These are phyloP conservation scores for Syrphus vitripennis DNA, from an alignment of 2,888 invertebrate species.

Conservation along the genomic window DNA sequence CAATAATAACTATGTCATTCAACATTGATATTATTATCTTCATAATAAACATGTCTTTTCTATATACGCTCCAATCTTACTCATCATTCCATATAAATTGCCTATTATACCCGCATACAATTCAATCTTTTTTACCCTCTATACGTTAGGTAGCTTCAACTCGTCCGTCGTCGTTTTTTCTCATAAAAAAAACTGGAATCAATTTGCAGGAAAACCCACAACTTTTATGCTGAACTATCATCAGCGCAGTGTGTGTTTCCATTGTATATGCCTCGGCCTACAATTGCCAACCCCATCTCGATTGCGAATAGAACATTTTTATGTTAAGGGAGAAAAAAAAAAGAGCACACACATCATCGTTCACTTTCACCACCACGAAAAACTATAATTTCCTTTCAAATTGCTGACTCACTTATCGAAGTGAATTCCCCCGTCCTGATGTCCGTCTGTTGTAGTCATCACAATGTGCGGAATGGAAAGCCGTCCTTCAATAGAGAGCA, in stretches of 20 bases:
- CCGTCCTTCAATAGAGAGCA: not conserved
- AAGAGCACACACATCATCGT: conserved; percentile 38
- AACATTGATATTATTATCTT: conserved; percentile 18
- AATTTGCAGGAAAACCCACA: conserved; percentile 60
- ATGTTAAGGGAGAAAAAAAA: not conserved
- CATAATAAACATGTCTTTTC: conserved; percentile 23
- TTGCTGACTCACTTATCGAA: conserved; percentile 64
- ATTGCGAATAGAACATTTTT: not conserved
- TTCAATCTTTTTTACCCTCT: conserved; percentile 6
- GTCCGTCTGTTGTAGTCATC: not conserved
- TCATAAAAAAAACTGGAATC: conserved; percentile 58
- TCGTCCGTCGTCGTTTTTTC: not conserved
- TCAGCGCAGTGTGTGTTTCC: not conserved
- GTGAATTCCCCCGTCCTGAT: not conserved
- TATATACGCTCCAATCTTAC: not conserved
- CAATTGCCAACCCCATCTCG: not conserved
- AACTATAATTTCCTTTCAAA: conserved; percentile 68
- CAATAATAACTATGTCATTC: conserved; percentile 10
- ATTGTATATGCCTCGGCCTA: conserved; percentile 14
- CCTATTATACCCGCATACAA: conserved; percentile 27
- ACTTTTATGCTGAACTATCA: conserved; percentile 67
- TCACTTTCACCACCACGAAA: conserved; percentile 58
- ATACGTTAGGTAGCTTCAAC: not conserved
- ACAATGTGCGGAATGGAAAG: conserved; percentile 27
- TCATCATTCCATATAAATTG: conserved; percentile 33